Evolutionary conservation across 2,113 vertebrate genomes (phyloP), one percentile per base, ranked within the genome.

Genomic region (Chionomys nivalis): DNA sequence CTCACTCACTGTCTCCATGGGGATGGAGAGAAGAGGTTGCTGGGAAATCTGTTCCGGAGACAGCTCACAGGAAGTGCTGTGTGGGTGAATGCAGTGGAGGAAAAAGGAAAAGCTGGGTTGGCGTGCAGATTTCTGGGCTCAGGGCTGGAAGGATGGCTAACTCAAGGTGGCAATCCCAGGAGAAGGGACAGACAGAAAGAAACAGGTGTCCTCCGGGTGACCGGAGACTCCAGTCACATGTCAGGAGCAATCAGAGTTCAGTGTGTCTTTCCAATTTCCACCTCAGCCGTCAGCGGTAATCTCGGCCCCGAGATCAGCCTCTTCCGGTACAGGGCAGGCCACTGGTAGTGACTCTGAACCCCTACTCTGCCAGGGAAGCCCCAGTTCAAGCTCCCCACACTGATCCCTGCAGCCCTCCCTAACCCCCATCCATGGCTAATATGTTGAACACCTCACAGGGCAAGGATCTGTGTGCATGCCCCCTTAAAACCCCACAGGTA

Each of bases 401-500:
- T 73, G 87, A 87, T 81, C 79, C 85, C 75, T 82, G 24, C n/a
- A 16, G 31, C 23, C 33, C 16, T 47, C 14, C 0, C 1, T 14
- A 11, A 3, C 12, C 23, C 14, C 5, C 4, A 2, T 31, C 17
- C 21, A 10, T 36, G 2, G 2, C 83, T 75, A 3, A 28, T 16
- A 9, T 42, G 13, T 33, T 13, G 2, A 78, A 23, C 16, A 14
- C 55, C 11, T 7, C 12, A 9, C 9, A 42, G 23, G 2, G 19
- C 9, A n/a, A n/a, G 65, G 28, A 49, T 36, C 39, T 68, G 3
- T 76, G 31, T n/a, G 72, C 19, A 47, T 28, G 36, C 8, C 65
- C 19, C n/a, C 21, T 39, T 66, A 9, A 85, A 78, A 24, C 58
- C 42, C 55, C 33, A 0, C 2, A 17, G 10, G 11, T n/a, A 0